phyloP scores from a whole-genome alignment of 2,113 vertebrate genomes.

The Triplophysa siluroides region DNA sequence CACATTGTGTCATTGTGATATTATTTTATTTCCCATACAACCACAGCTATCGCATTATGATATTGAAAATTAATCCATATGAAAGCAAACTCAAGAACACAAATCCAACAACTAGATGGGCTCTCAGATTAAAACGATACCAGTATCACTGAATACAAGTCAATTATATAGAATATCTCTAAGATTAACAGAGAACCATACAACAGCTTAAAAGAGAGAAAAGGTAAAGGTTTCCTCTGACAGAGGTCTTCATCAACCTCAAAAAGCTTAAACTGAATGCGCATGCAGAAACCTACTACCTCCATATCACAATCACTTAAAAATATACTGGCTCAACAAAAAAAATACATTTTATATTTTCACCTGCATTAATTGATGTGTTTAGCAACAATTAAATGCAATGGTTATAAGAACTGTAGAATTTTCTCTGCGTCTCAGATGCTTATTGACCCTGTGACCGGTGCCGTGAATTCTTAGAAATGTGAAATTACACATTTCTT shows the following conservation, averaged over 20 bases:
- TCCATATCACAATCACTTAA: not conserved
- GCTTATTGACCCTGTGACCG: not conserved
- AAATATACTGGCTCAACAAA: not conserved
- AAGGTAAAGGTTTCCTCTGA: not conserved
- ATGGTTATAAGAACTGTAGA: not conserved
- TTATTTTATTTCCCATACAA: too few relatives aligned
- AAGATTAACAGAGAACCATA: not conserved
- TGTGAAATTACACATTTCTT: not conserved
- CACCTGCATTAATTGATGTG: not conserved
- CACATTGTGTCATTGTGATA: too few relatives aligned
- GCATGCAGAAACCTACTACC: not conserved
- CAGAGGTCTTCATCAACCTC: slow-evolving; percentile 5
- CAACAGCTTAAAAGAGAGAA: not conserved
- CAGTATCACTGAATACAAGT: too few relatives aligned
- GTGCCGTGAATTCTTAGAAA: not conserved
- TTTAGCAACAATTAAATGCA: not conserved
- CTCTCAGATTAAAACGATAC: not conserved
- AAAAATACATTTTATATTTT: not conserved
- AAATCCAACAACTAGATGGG: not conserved
- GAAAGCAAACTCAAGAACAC: not conserved
- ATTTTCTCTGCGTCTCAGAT: not conserved
- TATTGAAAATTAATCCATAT: too few relatives aligned
- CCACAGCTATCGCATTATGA: too few relatives aligned
- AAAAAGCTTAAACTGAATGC: not conserved
- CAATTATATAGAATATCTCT: not conserved